These are phyloP conservation scores for Fopius arisanus DNA, from an alignment of 1,140 invertebrate genomes.

Conservation along the genomic window DNA sequence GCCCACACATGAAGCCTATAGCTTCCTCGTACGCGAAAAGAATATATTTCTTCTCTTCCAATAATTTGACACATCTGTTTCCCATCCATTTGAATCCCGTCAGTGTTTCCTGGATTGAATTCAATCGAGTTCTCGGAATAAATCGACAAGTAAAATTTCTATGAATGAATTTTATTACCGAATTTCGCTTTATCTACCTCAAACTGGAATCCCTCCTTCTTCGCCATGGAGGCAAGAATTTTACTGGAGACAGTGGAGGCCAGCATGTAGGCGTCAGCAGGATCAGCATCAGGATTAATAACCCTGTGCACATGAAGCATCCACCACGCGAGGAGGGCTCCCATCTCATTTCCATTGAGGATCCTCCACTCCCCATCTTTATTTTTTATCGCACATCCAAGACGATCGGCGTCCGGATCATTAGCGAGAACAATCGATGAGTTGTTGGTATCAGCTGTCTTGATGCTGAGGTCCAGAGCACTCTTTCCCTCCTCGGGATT, in stretches of 20 bases:
- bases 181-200: slow-evolving; percentile 63
- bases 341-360: slow-evolving; percentile 96
- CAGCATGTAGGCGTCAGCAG: slow-evolving; percentile 79
- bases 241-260: slow-evolving; percentile 97
- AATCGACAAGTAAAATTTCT: not conserved
- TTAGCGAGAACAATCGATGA: slow-evolving; percentile 90
- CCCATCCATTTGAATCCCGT: slow-evolving; percentile 99
- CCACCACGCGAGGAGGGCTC: slow-evolving; percentile 97
- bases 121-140: too few relatives aligned
- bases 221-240: slow-evolving; percentile 86
- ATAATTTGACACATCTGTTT: slow-evolving; percentile 82
- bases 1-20: slow-evolving; percentile 94
- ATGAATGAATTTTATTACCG: not conserved
- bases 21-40: slow-evolving; percentile 96
- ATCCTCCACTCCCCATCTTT: slow-evolving; percentile 83
- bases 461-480: slow-evolving; percentile 85
- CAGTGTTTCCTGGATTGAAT: slow-evolving; percentile 87
- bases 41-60: slow-evolving; percentile 75
- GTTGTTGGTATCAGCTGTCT: slow-evolving; percentile 78
- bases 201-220: slow-evolving; percentile 84
- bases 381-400: slow-evolving; percentile 89
- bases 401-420: slow-evolving; percentile 97
- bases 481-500: slow-evolving; percentile 98
- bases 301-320: slow-evolving; percentile 71
- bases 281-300: slow-evolving; percentile 59